phyloP scores from a whole-genome alignment of 1,140 invertebrate genomes.

The Cephus cinctus region DNA sequence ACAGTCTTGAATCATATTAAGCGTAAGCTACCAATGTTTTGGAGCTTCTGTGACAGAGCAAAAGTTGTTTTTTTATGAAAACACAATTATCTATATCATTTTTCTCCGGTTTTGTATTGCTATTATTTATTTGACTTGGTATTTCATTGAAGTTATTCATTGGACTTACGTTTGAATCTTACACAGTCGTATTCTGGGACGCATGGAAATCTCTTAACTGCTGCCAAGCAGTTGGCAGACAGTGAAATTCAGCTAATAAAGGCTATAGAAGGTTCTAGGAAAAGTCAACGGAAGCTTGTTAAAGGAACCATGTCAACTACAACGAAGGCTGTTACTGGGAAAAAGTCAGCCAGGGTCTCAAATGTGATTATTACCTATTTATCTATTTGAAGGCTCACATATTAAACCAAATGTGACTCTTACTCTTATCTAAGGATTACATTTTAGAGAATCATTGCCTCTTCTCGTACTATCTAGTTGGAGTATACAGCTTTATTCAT shows the following conservation, averaged over 20 bases:
- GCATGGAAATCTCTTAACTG: constrained; percentile 34
- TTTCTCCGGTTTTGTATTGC: background rate
- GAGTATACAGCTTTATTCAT: no score
- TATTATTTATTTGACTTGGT: constrained; percentile 10
- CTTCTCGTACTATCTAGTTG: no score
- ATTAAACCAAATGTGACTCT: background rate
- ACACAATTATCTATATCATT: background rate
- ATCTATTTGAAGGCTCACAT: background rate
- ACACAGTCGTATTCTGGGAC: constrained; percentile 34
- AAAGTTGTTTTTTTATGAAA: background rate
- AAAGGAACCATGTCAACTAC: constrained; percentile 21
- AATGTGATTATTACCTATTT: constrained; percentile 28
- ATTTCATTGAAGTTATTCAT: no score
- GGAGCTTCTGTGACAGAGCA: background rate
- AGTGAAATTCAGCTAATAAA: constrained; percentile 46
- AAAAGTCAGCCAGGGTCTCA: constrained; percentile 19
- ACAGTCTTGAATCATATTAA: no score
- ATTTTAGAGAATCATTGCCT: no score
- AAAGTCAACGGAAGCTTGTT: constrained; percentile 13
- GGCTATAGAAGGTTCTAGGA: constrained; percentile 35
- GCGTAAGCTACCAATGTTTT: no score
- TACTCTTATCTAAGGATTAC: no score
- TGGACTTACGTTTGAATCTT: no score
- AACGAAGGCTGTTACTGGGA: constrained; percentile 12
- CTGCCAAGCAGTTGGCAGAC: constrained; percentile 43